A percentile compares a stretch with the other conserved stretches of the same genome.
Conservation (phyloP, 2,797 vertebrate genomes). For the Danio albolineatus region DNA sequence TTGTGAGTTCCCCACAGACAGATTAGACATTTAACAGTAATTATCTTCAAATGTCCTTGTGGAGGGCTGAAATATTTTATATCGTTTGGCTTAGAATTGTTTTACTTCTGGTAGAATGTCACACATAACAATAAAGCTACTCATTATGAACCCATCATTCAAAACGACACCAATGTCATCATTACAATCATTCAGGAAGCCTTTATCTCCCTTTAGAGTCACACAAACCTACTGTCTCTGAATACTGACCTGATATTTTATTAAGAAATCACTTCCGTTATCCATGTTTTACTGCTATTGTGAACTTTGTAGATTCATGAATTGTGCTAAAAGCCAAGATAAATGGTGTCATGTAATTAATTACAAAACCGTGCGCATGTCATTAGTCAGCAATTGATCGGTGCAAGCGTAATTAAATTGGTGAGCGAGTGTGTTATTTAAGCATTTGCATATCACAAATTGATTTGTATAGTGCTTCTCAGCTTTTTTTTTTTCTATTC, state of each 20-base stretch:
- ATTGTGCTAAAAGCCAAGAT: conserved; percentile 8
- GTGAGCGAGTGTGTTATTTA: neutral
- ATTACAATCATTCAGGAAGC: conserved; percentile 13
- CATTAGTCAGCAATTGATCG: conserved; percentile 1
- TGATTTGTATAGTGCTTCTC: neutral
- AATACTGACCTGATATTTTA: conserved; percentile 11
- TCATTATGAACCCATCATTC: conserved; percentile 46
- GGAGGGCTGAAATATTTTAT: conserved; percentile 52
- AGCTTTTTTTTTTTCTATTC: neutral
- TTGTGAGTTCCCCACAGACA: conserved; percentile 33
- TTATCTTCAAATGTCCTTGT: conserved; percentile 62
- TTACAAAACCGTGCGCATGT: conserved; percentile 20
- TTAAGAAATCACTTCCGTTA: neutral
- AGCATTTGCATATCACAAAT: neutral
- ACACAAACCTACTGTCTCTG: neutral
- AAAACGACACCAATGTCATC: conserved; percentile 4
- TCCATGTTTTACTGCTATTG: neutral
- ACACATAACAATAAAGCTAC: conserved; percentile 20
- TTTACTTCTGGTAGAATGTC: conserved; percentile 20
- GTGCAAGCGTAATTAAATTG: conserved; percentile 4
- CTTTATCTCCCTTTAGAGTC: conserved; percentile 18
- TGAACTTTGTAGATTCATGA: neutral
- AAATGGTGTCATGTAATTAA: conserved; percentile 6
- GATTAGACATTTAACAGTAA: conserved; percentile 59
- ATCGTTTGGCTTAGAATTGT: conserved; percentile 31